phyloP scores from a whole-genome alignment of 2,888 invertebrate genomes.

The Tridacna crocea region DNA sequence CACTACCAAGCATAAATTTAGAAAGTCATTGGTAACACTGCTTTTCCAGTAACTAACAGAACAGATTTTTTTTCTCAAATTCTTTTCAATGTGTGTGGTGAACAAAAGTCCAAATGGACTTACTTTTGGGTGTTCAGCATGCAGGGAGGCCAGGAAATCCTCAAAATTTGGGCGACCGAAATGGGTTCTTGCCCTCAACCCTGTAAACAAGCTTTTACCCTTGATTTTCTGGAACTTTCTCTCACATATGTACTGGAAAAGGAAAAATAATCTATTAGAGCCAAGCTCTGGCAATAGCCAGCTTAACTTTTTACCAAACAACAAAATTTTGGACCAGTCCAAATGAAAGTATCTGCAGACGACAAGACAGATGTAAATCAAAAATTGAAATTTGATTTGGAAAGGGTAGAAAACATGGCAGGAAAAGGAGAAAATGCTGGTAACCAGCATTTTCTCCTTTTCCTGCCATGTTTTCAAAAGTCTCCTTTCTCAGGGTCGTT shows the following conservation, averaged over 20 bases:
- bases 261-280: neutral
- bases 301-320: neutral
- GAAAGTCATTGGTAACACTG: neutral
- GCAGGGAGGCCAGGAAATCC: slow-evolving; percentile 85
- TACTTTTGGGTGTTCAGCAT: slow-evolving; percentile 84
- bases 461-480: neutral
- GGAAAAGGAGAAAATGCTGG: neutral
- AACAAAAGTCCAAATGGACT: slow-evolving; percentile 2
- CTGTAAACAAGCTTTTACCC: slow-evolving; percentile 87
- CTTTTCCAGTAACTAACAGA: neutral
- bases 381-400: too few species aligned
- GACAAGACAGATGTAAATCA: too few species aligned
- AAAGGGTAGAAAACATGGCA: too few species aligned
- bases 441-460: slow-evolving; percentile 1
- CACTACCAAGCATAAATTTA: too few species aligned
- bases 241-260: slow-evolving; percentile 87
- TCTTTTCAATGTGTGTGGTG: neutral
- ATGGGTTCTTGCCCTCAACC: slow-evolving; percentile 87
- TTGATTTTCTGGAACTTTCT: slow-evolving; percentile 87
- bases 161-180: slow-evolving; percentile 87
- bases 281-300: too few species aligned
- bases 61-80: neutral
- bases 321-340: neutral
- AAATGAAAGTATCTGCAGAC: too few species aligned
- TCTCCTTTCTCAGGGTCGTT: too few species aligned